Evolutionary conservation across 2,797 vertebrate genomes (phyloP), one percentile per base, ranked within the genome.

Genomic region (Neosalanx taihuensis): DNA sequence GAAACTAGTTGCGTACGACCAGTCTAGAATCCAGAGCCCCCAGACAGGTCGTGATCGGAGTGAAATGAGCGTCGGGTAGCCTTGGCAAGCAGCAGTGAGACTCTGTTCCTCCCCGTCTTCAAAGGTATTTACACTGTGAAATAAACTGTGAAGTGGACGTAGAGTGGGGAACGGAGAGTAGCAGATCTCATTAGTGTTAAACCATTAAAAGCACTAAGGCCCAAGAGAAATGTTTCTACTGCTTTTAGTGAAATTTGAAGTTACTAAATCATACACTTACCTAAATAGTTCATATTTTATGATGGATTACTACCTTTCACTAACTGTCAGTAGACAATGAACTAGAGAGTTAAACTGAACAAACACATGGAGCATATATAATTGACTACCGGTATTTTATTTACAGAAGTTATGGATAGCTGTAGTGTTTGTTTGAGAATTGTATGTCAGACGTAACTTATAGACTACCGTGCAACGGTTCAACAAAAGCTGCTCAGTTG

Each of bases 111-210:
- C 37, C 61, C 67, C 72, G 77, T 82, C 73, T 84, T 86, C 84
- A 84, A 83, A 89, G 80, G 81, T 89, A 86, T 90, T 90, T 89
- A 89, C 84, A 84, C 63, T 75, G 76, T 31, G 71, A 85, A 83
- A 81, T 85, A 79, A 84, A 84, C 68, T 77, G 78, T 76, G 83
- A 78, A 79, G 80, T 86, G 74, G 79, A 81, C 81, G 79, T 5
- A 3, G 61, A 53, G 18, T 77, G 77, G 80, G 78, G 49, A 79
- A 72, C 76, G 77, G 77, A 30, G 71, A 65, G 80, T 81, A 81
- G 80, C 81, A 83, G 78, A 87, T 87, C 86, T 89, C 84, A 89
- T 90, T 90, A 89, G 87, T 84, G 81, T 86, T 87, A 83, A 87
- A 89, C 87, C 83, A 86, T 87, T 85, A 87, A 79, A 77, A 86